Evolutionary conservation across 2,113 vertebrate species (phyloP).

Genomic region (Centrocercus urophasianus): DNA sequence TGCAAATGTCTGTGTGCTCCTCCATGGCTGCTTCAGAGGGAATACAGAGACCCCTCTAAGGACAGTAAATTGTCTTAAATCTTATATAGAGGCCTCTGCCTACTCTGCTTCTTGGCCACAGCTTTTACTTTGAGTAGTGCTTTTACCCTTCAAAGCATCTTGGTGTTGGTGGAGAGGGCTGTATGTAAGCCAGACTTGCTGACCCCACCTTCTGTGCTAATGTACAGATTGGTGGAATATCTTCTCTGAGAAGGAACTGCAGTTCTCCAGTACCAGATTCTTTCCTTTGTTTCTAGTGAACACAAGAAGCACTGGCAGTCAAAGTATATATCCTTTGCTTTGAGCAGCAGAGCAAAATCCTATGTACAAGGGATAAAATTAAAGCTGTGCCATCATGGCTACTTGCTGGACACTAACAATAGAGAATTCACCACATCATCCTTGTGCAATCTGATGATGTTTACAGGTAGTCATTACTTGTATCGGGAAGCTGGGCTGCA

Average conservation of each 20-base stretch:
- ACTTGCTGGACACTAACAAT: not conserved
- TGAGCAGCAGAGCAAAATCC: not conserved
- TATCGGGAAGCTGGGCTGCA: not conserved
- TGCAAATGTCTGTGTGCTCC: not conserved
- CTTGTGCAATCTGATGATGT: not conserved
- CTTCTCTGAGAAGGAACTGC: not conserved
- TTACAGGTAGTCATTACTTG: not conserved
- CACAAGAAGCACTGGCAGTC: not conserved
- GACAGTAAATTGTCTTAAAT: not conserved
- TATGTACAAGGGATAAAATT: not conserved
- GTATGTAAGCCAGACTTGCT: not conserved
- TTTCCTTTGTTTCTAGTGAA: not conserved
- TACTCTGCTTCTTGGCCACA: not conserved
- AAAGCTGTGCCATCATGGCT: not conserved
- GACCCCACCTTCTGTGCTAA: not conserved
- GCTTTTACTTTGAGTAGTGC: not conserved
- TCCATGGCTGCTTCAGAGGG: not conserved
- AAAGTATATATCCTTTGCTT: not conserved
- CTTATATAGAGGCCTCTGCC: not conserved
- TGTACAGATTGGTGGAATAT: not conserved
- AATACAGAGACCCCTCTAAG: not conserved
- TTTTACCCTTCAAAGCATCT: not conserved
- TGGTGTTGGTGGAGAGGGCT: fast-evolving
- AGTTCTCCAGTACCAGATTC: not conserved
- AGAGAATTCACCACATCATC: not conserved